phyloP scores from a whole-genome alignment of 2,888 invertebrate species.

The Tipula vernalis region DNA sequence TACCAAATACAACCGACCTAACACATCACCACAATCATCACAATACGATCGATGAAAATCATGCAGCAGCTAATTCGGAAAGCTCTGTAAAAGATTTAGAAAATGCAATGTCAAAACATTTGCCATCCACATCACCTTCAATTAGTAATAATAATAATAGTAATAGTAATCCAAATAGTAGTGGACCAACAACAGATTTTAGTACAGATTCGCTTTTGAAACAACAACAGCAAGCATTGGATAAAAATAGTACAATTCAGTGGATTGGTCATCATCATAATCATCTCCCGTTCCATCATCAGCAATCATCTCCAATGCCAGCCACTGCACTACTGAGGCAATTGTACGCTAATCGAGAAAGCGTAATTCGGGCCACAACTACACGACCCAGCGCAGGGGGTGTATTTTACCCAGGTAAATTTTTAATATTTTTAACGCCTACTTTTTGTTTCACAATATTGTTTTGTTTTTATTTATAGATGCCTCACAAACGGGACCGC shows the following conservation, averaged over 20 bases:
- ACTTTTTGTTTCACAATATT: background rate
- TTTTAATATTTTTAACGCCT: background rate
- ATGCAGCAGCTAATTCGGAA: background rate
- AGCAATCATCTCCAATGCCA: constrained; percentile 50
- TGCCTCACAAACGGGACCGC: constrained; percentile 56
- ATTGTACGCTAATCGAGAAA: constrained; percentile 85
- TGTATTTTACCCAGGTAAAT: constrained; percentile 22
- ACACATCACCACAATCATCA: background rate
- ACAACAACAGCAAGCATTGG: constrained; percentile 39
- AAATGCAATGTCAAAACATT: constrained; percentile 92
- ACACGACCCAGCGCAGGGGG: constrained; percentile 42
- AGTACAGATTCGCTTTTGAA: constrained; percentile 74
- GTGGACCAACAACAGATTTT: constrained; percentile 73
- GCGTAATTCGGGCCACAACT: constrained; percentile 88
- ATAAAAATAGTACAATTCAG: constrained; percentile 62
- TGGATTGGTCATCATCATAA: constrained; percentile 79
- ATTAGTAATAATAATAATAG: constrained; percentile 17
- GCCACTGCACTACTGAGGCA: constrained; percentile 83
- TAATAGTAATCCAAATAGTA: constrained; percentile 28
- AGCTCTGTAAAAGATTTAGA: constrained; percentile 79
- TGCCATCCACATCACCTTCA: constrained; percentile 45
- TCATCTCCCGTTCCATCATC: constrained; percentile 38
- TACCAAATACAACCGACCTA: constrained; percentile 20
- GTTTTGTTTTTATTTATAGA: constrained; percentile 27
- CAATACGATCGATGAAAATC: background rate